These are phyloP conservation scores for Laupala kohalensis DNA, from an alignment of 1,140 invertebrate species.

Conservation along the genomic window DNA sequence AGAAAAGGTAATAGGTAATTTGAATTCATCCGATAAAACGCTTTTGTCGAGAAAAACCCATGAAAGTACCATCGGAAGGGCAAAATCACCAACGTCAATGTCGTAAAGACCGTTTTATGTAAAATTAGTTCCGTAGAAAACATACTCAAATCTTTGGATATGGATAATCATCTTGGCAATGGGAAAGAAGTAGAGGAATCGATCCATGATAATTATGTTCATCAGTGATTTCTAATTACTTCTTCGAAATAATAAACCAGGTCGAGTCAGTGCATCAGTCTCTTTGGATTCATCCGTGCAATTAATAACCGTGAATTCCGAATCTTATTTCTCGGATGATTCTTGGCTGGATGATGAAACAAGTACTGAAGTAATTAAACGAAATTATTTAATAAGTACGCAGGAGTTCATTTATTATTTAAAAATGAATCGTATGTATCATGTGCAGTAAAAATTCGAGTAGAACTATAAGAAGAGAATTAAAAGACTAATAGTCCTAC, in stretches of 20 bases:
- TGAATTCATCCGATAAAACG: not conserved
- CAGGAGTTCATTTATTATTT: no score
- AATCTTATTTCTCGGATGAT: conserved; percentile 37
- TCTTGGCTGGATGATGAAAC: conserved; percentile 40
- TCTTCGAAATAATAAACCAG: conserved; percentile 7
- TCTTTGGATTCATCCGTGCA: conserved; percentile 19
- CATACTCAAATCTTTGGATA: not conserved
- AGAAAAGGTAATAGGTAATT: not conserved
- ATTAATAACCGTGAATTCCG: conserved; percentile 24
- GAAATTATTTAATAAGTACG: no score
- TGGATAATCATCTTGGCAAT: not conserved
- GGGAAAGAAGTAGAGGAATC: not conserved
- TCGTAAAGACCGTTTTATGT: conserved; percentile 5
- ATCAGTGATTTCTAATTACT: not conserved
- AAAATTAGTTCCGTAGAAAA: conserved; percentile 1
- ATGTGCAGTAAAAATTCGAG: no score
- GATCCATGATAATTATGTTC: not conserved
- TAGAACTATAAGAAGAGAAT: no score
- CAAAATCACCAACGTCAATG: not conserved
- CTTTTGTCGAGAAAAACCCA: not conserved
- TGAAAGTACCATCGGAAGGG: not conserved
- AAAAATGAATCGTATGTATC: no score
- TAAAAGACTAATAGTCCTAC: no score
- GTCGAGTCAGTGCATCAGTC: conserved; percentile 12
- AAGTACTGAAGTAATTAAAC: conserved; percentile 35